A percentile compares a stretch with the other conserved stretches of the same genome.
phyloP scores from a whole-genome alignment of 1,140 invertebrate species.

The Dendrolimus punctatus region DNA sequence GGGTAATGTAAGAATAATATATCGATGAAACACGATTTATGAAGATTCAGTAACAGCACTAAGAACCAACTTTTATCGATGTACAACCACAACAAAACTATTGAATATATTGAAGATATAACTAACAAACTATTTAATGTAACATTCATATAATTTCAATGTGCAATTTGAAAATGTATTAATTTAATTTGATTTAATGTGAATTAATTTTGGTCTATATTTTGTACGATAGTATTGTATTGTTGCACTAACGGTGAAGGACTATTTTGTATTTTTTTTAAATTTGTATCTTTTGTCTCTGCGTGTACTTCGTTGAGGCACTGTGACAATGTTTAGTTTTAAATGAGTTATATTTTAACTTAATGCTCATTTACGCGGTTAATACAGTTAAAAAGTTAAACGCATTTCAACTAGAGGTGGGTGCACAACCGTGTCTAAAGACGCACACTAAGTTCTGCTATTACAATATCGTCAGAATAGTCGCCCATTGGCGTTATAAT shows the following conservation, averaged over 20 bases:
- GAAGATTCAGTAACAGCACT: no score
- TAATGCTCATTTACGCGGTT: slow-evolving; percentile 4
- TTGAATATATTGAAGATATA: no score
- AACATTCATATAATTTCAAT: slow-evolving; percentile 10
- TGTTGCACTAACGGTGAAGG: slow-evolving; percentile 47
- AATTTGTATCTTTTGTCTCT: slow-evolving; percentile 9
- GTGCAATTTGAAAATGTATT: slow-evolving; percentile 15
- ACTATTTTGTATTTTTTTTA: slow-evolving; percentile 15
- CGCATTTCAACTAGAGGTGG: no score
- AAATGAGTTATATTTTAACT: slow-evolving; percentile 1
- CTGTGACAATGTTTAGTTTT: slow-evolving; percentile 12
- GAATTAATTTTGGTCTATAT: slow-evolving; percentile 59
- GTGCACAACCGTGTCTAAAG: no score
- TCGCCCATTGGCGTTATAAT: no score
- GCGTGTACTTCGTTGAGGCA: slow-evolving; percentile 32
- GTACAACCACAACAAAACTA: no score
- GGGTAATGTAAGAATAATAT: no score
- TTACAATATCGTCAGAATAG: no score
- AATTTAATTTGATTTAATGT: slow-evolving; percentile 18
- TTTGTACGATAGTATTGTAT: slow-evolving; percentile 62
- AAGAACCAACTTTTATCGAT: no score
- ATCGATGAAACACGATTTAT: no score
- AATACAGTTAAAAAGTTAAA: slow-evolving; percentile 2
- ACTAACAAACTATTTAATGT: no score
- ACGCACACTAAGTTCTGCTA: no score